A percentile compares a stretch with the other conserved stretches of the same genome.
Evolutionary conservation across 64 coral and sea anemone species (phyloP).

Genomic region (Anthopleura sola): DNA sequence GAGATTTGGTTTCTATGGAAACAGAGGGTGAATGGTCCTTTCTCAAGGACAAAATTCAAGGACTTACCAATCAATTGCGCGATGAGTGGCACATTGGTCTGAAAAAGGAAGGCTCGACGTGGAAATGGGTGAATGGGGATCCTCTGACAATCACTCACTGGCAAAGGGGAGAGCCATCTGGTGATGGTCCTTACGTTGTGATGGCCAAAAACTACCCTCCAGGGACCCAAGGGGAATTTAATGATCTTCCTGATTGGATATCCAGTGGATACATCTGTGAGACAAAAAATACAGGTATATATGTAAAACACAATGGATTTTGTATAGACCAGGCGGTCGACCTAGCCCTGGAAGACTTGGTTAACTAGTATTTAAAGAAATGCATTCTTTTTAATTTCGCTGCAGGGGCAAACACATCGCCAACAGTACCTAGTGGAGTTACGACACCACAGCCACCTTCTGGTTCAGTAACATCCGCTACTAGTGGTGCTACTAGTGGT

Average conservation of each 20-base stretch:
- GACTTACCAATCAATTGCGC: neutral
- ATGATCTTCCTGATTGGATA: constrained; percentile 1
- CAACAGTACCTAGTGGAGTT: neutral
- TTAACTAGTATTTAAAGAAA: neutral
- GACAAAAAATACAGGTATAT: neutral
- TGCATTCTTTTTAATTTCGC: neutral
- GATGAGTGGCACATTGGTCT: constrained; percentile 60
- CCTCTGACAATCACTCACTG: constrained; percentile 23
- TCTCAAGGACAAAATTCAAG: constrained; percentile 20
- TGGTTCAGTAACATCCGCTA: neutral
- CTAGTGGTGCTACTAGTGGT: neutral
- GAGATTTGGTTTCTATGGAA: constrained; percentile 33
- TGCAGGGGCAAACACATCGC: neutral
- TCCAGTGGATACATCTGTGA: constrained; percentile 41
- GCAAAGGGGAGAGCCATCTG: constrained; percentile 27
- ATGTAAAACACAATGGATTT: no score
- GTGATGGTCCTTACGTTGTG: constrained; percentile 20
- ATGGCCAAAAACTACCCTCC: constrained; percentile 46
- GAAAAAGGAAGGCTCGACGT: constrained; percentile 18
- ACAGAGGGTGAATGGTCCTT: constrained; percentile 16
- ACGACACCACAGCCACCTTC: neutral
- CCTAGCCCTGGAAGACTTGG: no score
- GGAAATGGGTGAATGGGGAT: constrained; percentile 43
- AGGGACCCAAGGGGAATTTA: constrained; percentile 28
- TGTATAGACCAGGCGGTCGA: no score